A percentile compares a stretch with the other conserved stretches of the same genome.
Conservation (phyloP, 1,140 invertebrate genomes). For the Lasioglossum albipes region DNA sequence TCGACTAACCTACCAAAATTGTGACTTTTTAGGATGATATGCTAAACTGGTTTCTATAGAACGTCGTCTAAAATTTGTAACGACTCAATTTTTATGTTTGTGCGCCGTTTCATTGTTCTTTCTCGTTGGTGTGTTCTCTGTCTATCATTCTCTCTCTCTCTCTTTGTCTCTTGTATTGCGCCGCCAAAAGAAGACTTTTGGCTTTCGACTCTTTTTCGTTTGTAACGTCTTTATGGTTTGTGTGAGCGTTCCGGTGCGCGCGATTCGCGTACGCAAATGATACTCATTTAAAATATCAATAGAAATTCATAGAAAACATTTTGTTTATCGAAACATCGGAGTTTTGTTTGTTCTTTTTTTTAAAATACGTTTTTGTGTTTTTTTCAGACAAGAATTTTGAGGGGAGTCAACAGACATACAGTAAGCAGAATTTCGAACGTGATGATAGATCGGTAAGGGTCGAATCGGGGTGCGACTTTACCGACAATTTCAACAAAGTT, state of each 20-base stretch:
- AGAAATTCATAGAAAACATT: neutral
- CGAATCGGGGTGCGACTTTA: neutral
- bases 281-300: conserved; percentile 34
- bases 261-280: conserved; percentile 31
- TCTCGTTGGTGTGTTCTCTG: neutral
- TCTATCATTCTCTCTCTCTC: too few species aligned
- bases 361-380: too few species aligned
- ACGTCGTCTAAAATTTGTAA: conserved; percentile 36
- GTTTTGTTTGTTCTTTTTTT: neutral
- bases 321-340: neutral
- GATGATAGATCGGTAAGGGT: neutral
- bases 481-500: too few species aligned
- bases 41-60: conserved; percentile 32
- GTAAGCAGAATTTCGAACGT: neutral
- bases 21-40: conserved; percentile 33
- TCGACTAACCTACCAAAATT: conserved; percentile 47
- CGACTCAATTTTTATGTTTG: conserved; percentile 49
- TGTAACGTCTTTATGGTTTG: neutral
- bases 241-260: conserved; percentile 15
- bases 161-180: neutral
- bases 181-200: neutral
- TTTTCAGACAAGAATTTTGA: neutral
- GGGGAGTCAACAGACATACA: neutral
- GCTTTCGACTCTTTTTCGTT: neutral
- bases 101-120: conserved; percentile 55